Percentiles rank a stretch among this genome's conserved stretches.
Evolutionary conservation across 2,888 invertebrate species (phyloP).

Genomic region (Pristionchus japonicus): DNA sequence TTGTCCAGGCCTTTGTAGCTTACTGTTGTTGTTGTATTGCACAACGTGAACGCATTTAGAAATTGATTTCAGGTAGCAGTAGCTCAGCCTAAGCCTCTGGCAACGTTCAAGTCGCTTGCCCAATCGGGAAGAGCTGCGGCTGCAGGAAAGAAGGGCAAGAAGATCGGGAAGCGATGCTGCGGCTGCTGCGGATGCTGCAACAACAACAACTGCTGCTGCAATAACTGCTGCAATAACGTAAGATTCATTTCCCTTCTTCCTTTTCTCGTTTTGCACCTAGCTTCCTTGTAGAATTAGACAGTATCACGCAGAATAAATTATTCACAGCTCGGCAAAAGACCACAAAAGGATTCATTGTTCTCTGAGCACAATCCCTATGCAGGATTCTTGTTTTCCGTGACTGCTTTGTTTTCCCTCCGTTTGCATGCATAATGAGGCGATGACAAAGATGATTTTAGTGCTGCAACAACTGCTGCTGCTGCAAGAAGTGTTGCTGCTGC

Average conservation of each 20-base stretch:
- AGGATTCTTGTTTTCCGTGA: not conserved
- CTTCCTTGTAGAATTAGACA: too few relatives aligned
- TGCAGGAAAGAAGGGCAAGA: slow-evolving; percentile 23
- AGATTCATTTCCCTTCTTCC: not conserved
- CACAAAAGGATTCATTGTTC: too few relatives aligned
- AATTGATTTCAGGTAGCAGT: not conserved
- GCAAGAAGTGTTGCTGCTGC: slow-evolving; percentile 45
- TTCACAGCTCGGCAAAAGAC: too few relatives aligned
- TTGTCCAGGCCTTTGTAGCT: not conserved
- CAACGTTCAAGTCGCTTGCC: slow-evolving; percentile 21
- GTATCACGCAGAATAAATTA: too few relatives aligned
- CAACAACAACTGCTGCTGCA: slow-evolving; percentile 31
- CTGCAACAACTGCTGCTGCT: slow-evolving; percentile 45
- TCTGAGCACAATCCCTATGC: not conserved
- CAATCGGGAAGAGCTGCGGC: not conserved
- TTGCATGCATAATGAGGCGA: not conserved
- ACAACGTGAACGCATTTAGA: not conserved
- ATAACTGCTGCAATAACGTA: slow-evolving; percentile 29
- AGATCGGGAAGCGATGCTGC: slow-evolving; percentile 42
- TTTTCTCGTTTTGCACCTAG: not conserved
- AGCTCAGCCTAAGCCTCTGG: not conserved
- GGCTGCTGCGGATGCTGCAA: not conserved
- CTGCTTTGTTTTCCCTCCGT: not conserved
- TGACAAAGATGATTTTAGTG: slow-evolving; percentile 1
- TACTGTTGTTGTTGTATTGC: not conserved